Base-by-base conservation (phyloP, 2,888 invertebrate genomes). In the Ptychoptera albimana region DNA sequence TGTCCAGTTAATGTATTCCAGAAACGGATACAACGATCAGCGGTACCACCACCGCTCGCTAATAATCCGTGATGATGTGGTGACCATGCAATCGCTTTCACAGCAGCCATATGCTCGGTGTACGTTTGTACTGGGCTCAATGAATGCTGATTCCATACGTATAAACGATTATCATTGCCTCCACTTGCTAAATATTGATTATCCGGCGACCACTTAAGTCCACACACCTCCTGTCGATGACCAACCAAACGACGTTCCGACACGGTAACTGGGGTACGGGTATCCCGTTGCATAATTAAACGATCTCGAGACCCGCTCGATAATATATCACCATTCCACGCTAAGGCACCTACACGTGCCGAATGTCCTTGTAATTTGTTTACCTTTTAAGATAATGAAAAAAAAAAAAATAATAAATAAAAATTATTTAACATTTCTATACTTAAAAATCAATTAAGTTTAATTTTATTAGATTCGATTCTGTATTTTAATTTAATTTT, bases 1-100 rank as follows among this genome's bases (percentile, higher is more conserved):
- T 97, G 96, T 8, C 91, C 92, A 1, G 96, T 97, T 50, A 97
- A 70, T 1, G 96, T 97, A 67, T 97, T 97, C 96, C 97, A 97
- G 71, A 97, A 97, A 14, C 93, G 75, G 50, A 94, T 93, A 61
- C 91, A 92, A 23, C 94, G 71, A 68, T 97, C 97, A 0, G 96
- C 97, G 0, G 97, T 97, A n/a, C 97, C 97, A n/a, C 97, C 97
- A 38, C 97, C 97, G 35, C 88, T 89, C 1, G 96, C 96, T 48
- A 97, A 66, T 42, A 97, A 69, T 0, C 96, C 96, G 67, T 96
- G 96, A 66, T 96, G 96, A 69, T 97, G 96, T 0, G 97, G 96
- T 2, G 94, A 96, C 97, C 97, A 97, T 15, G 97, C 94, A 53
- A 97, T 93, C 0, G 97, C 97, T 67, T 96, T 98, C 9, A 94